Conservation (phyloP, 1,140 invertebrate species). For the Bombus picipes region DNA sequence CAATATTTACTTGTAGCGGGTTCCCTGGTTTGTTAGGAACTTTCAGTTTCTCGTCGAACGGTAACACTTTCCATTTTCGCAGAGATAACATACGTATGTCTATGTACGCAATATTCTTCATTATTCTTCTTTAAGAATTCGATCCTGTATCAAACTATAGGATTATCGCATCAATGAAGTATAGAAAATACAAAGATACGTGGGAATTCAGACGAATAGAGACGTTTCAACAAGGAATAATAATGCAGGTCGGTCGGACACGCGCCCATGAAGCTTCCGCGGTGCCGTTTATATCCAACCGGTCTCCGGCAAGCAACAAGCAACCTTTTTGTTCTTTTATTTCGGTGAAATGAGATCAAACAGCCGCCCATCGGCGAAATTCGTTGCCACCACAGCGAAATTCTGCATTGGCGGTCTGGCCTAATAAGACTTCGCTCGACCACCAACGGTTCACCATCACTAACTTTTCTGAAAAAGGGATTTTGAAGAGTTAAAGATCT, state of each 20-base stretch:
- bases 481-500: not conserved
- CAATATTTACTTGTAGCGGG: not conserved
- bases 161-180: not conserved
- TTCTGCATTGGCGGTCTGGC: conserved; percentile 21
- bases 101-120: not conserved
- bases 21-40: not conserved
- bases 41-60: not conserved
- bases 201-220: conserved; percentile 66
- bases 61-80: not conserved
- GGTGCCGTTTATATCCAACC: conserved; percentile 69
- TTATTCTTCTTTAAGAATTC: not conserved
- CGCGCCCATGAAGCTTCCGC: conserved; percentile 68
- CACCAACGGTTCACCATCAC: not conserved
- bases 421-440: conserved; percentile 44
- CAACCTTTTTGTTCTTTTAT: conserved; percentile 54
- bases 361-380: conserved; percentile 65
- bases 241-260: conserved; percentile 72
- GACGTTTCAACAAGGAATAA: conserved; percentile 73
- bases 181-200: conserved; percentile 43
- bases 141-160: not conserved
- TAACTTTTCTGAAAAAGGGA: not conserved
- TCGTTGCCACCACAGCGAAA: conserved; percentile 48
- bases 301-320: conserved; percentile 55
- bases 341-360: conserved; percentile 68
- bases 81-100: too few species aligned